Evolutionary conservation across 2,888 invertebrate species (phyloP).

Genomic region (Pyrrhia umbra): DNA sequence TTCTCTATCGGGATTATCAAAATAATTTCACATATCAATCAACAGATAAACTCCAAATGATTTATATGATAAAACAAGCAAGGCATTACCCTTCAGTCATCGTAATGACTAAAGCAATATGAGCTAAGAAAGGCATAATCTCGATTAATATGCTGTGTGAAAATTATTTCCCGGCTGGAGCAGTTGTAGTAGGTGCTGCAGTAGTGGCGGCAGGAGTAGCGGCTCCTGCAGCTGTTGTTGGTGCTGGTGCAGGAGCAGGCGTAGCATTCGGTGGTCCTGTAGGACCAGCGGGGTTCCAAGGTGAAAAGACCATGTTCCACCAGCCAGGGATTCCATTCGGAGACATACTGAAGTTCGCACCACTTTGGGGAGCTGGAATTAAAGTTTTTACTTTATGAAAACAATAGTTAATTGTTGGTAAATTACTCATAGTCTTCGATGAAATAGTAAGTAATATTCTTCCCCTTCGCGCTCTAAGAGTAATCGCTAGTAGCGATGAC

Average conservation of each 20-base stretch:
- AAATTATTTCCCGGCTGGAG: conserved; percentile 34
- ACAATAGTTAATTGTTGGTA: no score
- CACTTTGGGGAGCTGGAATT: conserved; percentile 72
- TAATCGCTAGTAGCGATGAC: no score
- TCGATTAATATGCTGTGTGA: not conserved
- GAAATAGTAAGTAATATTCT: no score
- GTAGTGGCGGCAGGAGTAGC: conserved; percentile 53
- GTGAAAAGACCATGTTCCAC: conserved; percentile 61
- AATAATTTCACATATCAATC: conserved; percentile 21
- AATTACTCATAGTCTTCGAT: no score
- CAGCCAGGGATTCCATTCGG: conserved; percentile 4
- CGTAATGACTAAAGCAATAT: conserved; percentile 42
- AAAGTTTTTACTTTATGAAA: no score
- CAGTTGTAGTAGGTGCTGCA: conserved; percentile 48
- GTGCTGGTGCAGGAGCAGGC: conserved; percentile 44
- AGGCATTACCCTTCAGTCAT: conserved; percentile 32
- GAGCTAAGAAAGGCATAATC: conserved; percentile 39
- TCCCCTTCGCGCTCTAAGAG: no score
- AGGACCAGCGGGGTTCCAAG: conserved; percentile 46
- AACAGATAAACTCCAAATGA: conserved; percentile 16
- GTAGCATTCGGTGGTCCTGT: conserved; percentile 10
- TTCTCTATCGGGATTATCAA: conserved; percentile 4
- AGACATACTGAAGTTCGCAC: conserved; percentile 68
- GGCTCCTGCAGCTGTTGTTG: conserved; percentile 55
- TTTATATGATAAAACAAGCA: not conserved